phyloP scores from a whole-genome alignment of 2,888 invertebrate genomes.

The Caenorhabditis virilis region DNA sequence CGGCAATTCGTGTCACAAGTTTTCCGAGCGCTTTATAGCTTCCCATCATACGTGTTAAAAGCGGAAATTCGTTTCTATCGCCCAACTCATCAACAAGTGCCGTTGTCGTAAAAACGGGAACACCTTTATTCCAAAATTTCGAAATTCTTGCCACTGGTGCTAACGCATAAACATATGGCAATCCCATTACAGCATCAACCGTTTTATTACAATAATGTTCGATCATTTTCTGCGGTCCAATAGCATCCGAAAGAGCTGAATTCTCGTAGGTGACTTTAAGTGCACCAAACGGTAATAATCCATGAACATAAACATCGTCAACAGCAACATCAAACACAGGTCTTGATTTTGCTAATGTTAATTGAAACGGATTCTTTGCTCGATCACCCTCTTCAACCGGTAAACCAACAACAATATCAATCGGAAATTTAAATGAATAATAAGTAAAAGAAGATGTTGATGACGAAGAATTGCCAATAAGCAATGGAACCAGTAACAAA shows the following conservation, averaged over 20 bases:
- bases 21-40: constrained; percentile 73
- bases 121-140: constrained; percentile 71
- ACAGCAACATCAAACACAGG: constrained; percentile 67
- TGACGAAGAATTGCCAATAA: constrained; percentile 10
- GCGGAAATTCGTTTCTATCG: constrained; percentile 77
- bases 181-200: constrained; percentile 83
- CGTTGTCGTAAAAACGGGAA: constrained; percentile 82
- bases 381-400: constrained; percentile 52
- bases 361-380: constrained; percentile 59
- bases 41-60: constrained; percentile 84
- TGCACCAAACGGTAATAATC: constrained; percentile 42
- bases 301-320: constrained; percentile 55
- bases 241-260: constrained; percentile 59
- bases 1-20: constrained; percentile 49
- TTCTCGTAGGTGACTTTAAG: constrained; percentile 58
- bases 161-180: constrained; percentile 86
- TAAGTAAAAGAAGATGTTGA: not conserved
- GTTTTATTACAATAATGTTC: constrained; percentile 60
- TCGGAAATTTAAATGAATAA: constrained; percentile 23
- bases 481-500: constrained; percentile 28
- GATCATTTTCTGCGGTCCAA: constrained; percentile 64
- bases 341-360: constrained; percentile 58
- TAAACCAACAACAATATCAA: constrained; percentile 64
- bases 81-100: constrained; percentile 81
- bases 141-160: constrained; percentile 78